phyloP scores from a whole-genome alignment of 2,113 vertebrate genomes.

The Anseranas semipalmata region DNA sequence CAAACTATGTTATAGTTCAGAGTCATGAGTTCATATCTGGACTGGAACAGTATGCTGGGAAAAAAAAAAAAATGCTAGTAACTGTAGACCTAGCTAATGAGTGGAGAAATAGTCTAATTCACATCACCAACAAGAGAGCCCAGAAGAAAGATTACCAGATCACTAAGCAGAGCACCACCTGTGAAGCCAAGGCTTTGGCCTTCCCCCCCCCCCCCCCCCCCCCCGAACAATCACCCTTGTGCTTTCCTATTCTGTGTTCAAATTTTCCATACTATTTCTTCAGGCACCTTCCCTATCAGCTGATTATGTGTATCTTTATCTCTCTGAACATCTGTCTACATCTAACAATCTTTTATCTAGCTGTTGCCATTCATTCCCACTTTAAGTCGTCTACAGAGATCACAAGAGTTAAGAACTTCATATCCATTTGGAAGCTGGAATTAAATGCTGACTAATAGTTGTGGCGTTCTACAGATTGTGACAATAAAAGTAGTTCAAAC shows the following conservation, averaged over 20 bases:
- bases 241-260: neutral
- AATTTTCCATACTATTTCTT: neutral
- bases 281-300: neutral
- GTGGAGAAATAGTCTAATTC: neutral
- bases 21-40: neutral
- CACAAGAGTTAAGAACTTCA: neutral
- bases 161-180: neutral
- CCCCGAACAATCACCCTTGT: rapidly evolving
- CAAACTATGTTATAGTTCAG: no score
- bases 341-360: neutral
- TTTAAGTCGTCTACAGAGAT: neutral
- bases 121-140: neutral
- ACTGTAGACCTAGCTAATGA: neutral
- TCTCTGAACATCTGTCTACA: neutral
- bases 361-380: neutral
- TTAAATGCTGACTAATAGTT: neutral
- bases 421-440: neutral
- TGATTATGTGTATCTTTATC: neutral
- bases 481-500: neutral
- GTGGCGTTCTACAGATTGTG: neutral
- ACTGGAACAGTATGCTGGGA: neutral
- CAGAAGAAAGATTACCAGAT: neutral
- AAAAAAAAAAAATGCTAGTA: neutral
- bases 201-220: neutral
- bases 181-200: neutral